Conservation (phyloP, 2,797 vertebrate genomes). For the Enteromius fasciolatus region DNA sequence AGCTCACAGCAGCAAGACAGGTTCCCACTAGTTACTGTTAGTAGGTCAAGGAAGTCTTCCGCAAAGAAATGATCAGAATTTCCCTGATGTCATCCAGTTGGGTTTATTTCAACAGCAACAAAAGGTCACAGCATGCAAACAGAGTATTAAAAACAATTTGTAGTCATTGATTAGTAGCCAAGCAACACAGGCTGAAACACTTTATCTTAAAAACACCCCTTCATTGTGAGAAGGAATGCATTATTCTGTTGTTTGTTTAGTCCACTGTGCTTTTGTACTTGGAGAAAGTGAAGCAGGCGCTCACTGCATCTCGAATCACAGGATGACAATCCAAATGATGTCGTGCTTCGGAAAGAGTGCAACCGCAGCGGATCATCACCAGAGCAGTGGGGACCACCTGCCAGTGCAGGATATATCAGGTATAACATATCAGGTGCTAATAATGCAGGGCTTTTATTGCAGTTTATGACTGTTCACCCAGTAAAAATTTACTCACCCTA, state of each 20-base stretch:
- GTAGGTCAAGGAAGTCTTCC: constrained; percentile 10
- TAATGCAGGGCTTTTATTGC: not conserved
- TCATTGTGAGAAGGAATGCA: not conserved
- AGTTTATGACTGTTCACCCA: not conserved
- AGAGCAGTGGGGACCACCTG: constrained; percentile 79
- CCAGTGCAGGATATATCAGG: constrained; percentile 14
- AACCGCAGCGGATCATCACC: constrained; percentile 72
- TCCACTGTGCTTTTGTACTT: constrained; percentile 47
- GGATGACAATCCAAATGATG: constrained; percentile 65
- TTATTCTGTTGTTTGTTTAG: not conserved
- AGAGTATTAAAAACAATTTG: not conserved
- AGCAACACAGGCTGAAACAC: not conserved
- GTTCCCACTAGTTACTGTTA: constrained; percentile 28
- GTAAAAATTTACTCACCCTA: not conserved
- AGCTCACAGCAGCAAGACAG: constrained; percentile 39
- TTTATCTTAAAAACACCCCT: not conserved
- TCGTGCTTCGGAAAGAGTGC: constrained; percentile 70
- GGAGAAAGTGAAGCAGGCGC: constrained; percentile 62
- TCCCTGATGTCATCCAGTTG: constrained; percentile 10
- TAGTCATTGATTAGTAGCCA: not conserved
- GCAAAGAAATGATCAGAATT: constrained; percentile 22
- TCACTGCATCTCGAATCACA: constrained; percentile 75
- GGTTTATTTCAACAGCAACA: constrained; percentile 5
- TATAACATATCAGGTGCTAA: not conserved
- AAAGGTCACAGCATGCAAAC: not conserved